Evolutionary conservation across 2,113 vertebrate genomes (phyloP), one percentile per base, ranked within the genome.

Genomic region (Plecturocebus donacophilus): DNA sequence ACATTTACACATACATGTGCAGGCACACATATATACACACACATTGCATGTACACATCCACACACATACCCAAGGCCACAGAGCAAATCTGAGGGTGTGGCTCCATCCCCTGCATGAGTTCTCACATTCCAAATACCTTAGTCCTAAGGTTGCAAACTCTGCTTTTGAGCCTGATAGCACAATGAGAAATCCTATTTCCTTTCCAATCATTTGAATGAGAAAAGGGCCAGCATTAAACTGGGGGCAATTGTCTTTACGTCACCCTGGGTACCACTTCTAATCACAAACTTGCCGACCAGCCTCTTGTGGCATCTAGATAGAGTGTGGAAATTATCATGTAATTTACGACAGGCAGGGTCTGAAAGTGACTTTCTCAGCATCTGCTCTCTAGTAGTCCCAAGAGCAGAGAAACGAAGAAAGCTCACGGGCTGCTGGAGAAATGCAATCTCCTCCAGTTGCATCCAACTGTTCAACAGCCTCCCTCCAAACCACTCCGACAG

Each of bases 281-380:
- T 83, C 93, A 95, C 91, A 89, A 88, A 96, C 9, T 42, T 3
- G 1, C 0, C 0, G 94, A 80, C 56, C 2, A 1, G 84, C 17
- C 1, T 25, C 93, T 61, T 4, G 1, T 58, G 92, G 94, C 79
- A 42, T 56, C 40, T n/a, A 40, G 66, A 87, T 5, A 9, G 45
- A 95, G 81, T 9, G 16, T 40, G 45, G 64, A 75, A 83, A 0
- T 91, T 54, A 92, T 70, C 85, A 8, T 40, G 35, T 86, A 96
- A 95, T 90, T 98, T 87, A 97, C 38, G 19, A 47, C 71, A 84
- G 92, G 49, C 52, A 20, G 64, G 16, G n/a, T 70, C 93, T 97
- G 49, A 96, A 97, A 96, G 90, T 89, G 94, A 97, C 94, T 98
- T 97, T 94, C 92, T 92, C 94, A 86, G 73, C 97, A 98, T 97